Evolutionary conservation across 2,113 vertebrate genomes (phyloP), one percentile per base, ranked within the genome.

Genomic region (Tragelaphus buxtoni): DNA sequence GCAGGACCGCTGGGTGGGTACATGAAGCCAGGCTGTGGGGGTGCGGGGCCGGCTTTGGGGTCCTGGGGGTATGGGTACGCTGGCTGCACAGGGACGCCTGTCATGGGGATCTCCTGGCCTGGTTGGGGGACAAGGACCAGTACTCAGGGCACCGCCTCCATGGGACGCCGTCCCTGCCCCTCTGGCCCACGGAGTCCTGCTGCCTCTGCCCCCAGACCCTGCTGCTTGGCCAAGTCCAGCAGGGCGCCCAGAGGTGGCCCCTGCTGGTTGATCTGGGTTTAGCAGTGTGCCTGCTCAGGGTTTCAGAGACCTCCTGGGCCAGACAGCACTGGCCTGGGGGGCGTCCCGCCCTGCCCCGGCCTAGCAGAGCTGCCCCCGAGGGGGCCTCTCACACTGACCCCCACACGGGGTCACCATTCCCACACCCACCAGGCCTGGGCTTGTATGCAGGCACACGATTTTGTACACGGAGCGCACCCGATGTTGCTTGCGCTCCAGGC

Each of bases 41-140:
- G 82, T 56, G 92, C 93, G 47, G 98, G 96, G 55, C 97, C 98
- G 91, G 98, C 98, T 96, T 98, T 98, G 30, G 98, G 98, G 88
- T 98, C 98, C 65, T 95, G 63, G n/a, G 96, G 80, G 63, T 98
- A 98, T 1, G 97, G 99, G 51, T 98, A 99, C 96, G 99, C 97
- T 7, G 99, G 99, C 97, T 99, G 99, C 53, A 99, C 97, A 8
- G 99, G 99, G 93, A 99, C 99, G 97, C 98, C 99, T 91, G 99
- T 98, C 99, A 99, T 99, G 0, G 99, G 99, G 94, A 99, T 99
- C 90, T 99, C 99, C 97, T 99, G 99, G 96, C 97, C 99, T 99
- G 98, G 80, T 30, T 14, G 32, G 74, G 42, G 11, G 49, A 86
- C 16, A 94, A 93, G 49, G 65, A 76, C 22, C 26, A 32, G 35